Evolutionary conservation across 2,797 vertebrate genomes (phyloP).

Genomic region (Cynodonichthys magdalenae): DNA sequence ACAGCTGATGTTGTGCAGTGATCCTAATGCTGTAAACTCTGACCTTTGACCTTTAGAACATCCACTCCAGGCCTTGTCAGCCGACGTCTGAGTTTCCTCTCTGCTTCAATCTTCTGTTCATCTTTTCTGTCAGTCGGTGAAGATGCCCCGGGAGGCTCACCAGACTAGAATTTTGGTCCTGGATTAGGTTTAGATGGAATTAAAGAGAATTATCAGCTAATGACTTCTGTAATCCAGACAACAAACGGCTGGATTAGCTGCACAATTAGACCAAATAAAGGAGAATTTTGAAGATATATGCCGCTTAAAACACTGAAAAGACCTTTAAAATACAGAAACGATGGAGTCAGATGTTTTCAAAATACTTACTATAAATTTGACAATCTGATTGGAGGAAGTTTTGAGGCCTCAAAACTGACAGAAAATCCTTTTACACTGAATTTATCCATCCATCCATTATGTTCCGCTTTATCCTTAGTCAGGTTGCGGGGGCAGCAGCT

Average conservation of each 20-base stretch:
- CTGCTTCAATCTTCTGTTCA: no score
- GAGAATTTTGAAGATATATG: conserved; percentile 17
- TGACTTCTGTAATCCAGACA: conserved; percentile 55
- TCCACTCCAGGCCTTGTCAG: conserved; percentile 3
- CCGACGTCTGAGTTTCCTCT: neutral
- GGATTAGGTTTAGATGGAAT: conserved; percentile 54
- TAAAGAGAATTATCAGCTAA: conserved; percentile 63
- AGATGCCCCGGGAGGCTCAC: neutral
- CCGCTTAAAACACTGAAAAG: conserved; percentile 6
- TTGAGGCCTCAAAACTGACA: no score
- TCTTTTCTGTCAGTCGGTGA: neutral
- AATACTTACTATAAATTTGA: neutral
- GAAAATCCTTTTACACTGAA: no score
- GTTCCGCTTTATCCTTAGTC: no score
- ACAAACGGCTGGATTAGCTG: conserved; percentile 45
- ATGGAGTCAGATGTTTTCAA: neutral
- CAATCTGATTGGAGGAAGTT: no score
- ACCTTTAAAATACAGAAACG: neutral
- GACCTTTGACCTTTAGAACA: conserved; percentile 23
- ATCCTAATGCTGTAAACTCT: neutral
- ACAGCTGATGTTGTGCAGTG: neutral
- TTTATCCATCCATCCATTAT: no score
- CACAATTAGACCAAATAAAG: conserved; percentile 33
- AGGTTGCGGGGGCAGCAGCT: no score
- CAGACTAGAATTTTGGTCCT: conserved; percentile 28